Conservation (phyloP, 2,797 vertebrate species). For the Sebastes minor region DNA sequence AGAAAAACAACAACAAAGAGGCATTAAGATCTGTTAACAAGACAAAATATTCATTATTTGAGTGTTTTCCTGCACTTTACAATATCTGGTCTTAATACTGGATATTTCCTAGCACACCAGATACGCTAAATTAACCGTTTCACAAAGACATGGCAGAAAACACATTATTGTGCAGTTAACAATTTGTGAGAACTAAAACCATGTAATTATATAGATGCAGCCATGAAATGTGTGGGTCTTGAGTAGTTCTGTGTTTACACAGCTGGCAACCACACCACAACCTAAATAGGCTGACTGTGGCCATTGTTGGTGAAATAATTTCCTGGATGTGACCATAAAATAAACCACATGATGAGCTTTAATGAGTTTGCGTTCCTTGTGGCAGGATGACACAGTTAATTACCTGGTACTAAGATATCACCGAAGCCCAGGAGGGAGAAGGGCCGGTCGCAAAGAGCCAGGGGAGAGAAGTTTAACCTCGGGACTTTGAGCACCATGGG, state of each 20-base stretch:
- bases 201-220: neutral
- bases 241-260: neutral
- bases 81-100: neutral
- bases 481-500: slow-evolving; percentile 99
- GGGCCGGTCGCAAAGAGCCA: slow-evolving; percentile 93
- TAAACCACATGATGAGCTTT: neutral
- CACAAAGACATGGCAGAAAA: neutral
- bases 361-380: neutral
- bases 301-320: neutral
- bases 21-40: neutral
- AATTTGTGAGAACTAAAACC: neutral
- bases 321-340: neutral
- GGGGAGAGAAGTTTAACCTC: slow-evolving; percentile 88
- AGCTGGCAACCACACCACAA: neutral
- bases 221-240: neutral
- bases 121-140: neutral
- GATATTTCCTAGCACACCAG: neutral
- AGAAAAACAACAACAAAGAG: slow-evolving; percentile 1
- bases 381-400: neutral
- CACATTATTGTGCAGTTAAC: neutral
- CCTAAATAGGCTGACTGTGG: neutral
- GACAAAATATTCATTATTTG: neutral
- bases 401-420: slow-evolving; percentile 97
- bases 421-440: slow-evolving; percentile 98
- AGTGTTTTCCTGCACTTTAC: neutral